Evolutionary conservation across 2,113 vertebrate genomes (phyloP).

Genomic region (Cephalopholis sonnerati): DNA sequence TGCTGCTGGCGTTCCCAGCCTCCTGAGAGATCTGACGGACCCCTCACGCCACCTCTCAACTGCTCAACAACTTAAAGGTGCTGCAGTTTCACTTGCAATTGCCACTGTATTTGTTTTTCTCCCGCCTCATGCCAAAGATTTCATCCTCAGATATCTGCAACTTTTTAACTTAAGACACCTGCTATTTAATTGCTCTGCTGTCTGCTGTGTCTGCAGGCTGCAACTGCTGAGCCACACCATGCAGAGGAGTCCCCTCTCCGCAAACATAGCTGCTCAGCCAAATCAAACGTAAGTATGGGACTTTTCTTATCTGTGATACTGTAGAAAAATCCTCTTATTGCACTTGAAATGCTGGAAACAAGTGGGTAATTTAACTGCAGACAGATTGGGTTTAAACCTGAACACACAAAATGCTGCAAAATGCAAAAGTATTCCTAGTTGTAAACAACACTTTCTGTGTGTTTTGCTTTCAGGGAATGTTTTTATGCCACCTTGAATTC

Average conservation of each 20-base stretch:
- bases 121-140: not conserved
- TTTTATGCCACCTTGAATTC: not conserved
- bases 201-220: slow-evolving; percentile 23
- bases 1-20: slow-evolving; percentile 29
- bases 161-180: not conserved
- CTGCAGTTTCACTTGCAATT: slow-evolving; percentile 1
- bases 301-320: not conserved
- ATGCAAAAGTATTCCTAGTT: not conserved
- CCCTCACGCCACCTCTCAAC: slow-evolving; percentile 8
- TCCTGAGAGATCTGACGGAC: slow-evolving; percentile 16
- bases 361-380: not conserved
- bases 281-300: slow-evolving; percentile 46
- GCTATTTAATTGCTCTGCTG: not conserved
- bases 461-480: not conserved
- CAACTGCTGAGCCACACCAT: slow-evolving; percentile 22
- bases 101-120: not conserved
- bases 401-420: not conserved
- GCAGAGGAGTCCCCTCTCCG: slow-evolving; percentile 43
- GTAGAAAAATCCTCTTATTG: not conserved
- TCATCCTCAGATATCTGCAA: not conserved
- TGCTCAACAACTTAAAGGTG: slow-evolving; percentile 34
- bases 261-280: slow-evolving; percentile 9
- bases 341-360: not conserved
- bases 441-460: not conserved
- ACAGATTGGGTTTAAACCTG: not conserved